Percentiles rank a stretch among this genome's conserved stretches.
Conservation (phyloP, 2,888 invertebrate species). For the Drosophila aldrichi region DNA sequence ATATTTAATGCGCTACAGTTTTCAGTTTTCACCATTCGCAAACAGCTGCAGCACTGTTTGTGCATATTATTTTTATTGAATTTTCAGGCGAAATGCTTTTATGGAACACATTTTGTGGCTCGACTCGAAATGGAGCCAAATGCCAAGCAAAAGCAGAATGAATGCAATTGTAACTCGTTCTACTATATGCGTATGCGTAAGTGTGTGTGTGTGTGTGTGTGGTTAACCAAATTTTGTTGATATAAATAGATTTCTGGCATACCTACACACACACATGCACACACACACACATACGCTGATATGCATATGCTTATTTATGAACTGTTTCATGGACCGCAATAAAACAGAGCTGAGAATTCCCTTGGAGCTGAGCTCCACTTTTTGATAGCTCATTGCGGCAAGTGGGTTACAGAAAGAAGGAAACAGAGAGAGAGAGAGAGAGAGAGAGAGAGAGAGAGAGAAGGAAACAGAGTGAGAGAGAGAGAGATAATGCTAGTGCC, state of each 20-base stretch:
- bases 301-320: conserved; percentile 69
- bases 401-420: conserved; percentile 17
- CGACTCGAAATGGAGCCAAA: conserved; percentile 6
- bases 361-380: conserved; percentile 41
- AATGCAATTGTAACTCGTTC: conserved; percentile 53
- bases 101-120: conserved; percentile 27
- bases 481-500: conserved; percentile 59
- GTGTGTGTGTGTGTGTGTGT: not conserved
- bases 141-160: conserved; percentile 29
- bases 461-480: not conserved
- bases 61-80: conserved; percentile 16
- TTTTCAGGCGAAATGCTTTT: conserved; percentile 17
- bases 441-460: not conserved
- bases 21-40: conserved; percentile 15
- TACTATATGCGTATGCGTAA: too few species aligned
- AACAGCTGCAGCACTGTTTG: conserved; percentile 1
- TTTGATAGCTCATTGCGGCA: conserved; percentile 54
- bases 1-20: conserved; percentile 54
- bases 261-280: conserved; percentile 18
- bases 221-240: conserved; percentile 59
- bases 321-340: conserved; percentile 71
- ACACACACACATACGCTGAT: conserved; percentile 9
- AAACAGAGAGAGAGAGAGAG: not conserved
- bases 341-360: conserved; percentile 59
- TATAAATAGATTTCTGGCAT: conserved; percentile 53